Conservation (phyloP, 2,113 vertebrate species). For the Micronycteris hirsuta region DNA sequence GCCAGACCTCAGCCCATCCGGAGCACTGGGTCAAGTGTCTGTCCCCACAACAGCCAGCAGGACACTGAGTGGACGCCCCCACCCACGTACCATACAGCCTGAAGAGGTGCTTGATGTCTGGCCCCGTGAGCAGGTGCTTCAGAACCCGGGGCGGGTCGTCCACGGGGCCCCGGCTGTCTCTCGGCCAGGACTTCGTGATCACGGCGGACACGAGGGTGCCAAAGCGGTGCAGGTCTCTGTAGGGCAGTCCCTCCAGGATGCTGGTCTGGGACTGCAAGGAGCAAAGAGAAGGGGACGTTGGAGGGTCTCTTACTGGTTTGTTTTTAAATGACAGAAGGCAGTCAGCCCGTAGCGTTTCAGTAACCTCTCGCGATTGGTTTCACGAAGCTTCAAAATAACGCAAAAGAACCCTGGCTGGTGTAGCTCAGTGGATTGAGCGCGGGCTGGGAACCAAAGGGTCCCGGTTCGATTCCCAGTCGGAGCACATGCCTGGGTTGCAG, state of each 20-base stretch:
- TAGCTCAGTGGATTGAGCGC: too few species aligned
- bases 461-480: too few species aligned
- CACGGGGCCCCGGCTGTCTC: background rate
- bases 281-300: background rate
- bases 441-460: too few species aligned
- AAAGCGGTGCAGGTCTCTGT: slow-evolving; percentile 69
- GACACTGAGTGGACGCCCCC: accelerated
- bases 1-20: background rate
- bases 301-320: background rate
- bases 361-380: background rate
- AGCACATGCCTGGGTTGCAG: too few species aligned
- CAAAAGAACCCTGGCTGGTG: too few species aligned
- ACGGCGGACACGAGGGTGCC: slow-evolving; percentile 88
- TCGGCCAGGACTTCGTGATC: slow-evolving; percentile 90
- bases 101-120: slow-evolving; percentile 85
- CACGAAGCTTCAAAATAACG: too few species aligned
- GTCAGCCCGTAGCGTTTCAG: background rate
- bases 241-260: slow-evolving; percentile 65
- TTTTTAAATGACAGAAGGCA: background rate
- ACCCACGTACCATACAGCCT: slow-evolving; percentile 81
- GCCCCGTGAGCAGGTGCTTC: slow-evolving; percentile 84
- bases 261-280: slow-evolving; percentile 64
- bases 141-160: slow-evolving; percentile 78
- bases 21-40: accelerated
- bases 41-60: accelerated